A percentile compares a stretch with the other conserved stretches of the same genome.
Evolutionary conservation across 2,888 invertebrate genomes (phyloP).

Genomic region (Metacarcinus magister): DNA sequence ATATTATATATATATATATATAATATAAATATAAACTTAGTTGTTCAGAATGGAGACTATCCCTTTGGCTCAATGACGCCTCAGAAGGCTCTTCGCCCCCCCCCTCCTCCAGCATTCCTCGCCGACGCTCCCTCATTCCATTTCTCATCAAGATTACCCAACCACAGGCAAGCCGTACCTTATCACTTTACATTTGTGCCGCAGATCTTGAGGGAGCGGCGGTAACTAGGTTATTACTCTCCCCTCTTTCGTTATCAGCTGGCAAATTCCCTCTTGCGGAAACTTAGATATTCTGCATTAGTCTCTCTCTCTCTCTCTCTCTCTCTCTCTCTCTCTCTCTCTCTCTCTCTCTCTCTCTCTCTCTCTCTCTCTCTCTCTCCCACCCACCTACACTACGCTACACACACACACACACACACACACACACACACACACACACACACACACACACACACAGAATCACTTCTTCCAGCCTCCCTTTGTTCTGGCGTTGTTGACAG

Average conservation of each 20-base stretch:
- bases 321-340: conserved; percentile 26
- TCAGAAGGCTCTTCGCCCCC: neutral
- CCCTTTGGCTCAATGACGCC: neutral
- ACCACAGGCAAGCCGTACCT: conserved; percentile 11
- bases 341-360: conserved; percentile 1
- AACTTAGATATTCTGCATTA: conserved; percentile 31
- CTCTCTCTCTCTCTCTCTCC: conserved; percentile 15
- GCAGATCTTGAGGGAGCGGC: conserved; percentile 20
- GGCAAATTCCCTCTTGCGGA: conserved; percentile 45
- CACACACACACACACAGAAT: neutral
- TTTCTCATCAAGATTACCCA: conserved; percentile 41
- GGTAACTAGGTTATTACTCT: conserved; percentile 36
- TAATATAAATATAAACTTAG: too few relatives aligned
- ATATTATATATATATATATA: neutral
- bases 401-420: neutral
- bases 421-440: conserved; percentile 37
- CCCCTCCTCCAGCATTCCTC: neutral
- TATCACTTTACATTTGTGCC: conserved; percentile 36
- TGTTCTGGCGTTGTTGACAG: conserved; percentile 16
- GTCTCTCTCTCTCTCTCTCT: conserved; percentile 22
- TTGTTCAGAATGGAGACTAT: neutral
- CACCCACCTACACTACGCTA: neutral
- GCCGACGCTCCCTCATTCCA: conserved; percentile 9
- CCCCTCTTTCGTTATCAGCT: conserved; percentile 45
- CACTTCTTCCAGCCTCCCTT: neutral